Evolutionary conservation across 2,888 invertebrate species (phyloP), one percentile per base, ranked within the genome.

Genomic region (Germaria angustata): DNA sequence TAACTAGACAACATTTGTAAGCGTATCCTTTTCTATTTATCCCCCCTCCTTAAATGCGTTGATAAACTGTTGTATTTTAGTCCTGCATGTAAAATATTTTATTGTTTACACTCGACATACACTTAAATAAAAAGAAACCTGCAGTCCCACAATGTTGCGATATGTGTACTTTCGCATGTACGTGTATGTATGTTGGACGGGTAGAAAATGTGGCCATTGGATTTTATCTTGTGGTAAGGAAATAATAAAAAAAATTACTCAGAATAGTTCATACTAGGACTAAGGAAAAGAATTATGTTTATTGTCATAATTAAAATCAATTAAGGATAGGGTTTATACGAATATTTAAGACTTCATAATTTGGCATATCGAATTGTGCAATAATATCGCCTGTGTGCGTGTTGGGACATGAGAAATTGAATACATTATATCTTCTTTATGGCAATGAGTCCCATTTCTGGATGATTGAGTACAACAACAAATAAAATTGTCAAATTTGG

Each of bases 51-150:
- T 55, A 51, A 71, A 81, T 81, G 65, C 66, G 53, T 66, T 81
- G 53, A 71, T 71, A 81, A 81, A 77, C 66, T 65, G 63, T 80
- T 75, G 63, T 80, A 32, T 63, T 75, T 44, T 55, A 63, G 53
- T 44, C 41, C 36, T 57, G 28, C 15, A 5, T 39, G 22, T 41
- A 24, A n/a, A 7, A n/a, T 28, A n/a, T 46, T 65, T 53, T 68
- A 55, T 61, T 69, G 68, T 69, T 49, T 69, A 9, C 39, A 75
- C 36, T 32, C n/a, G 55, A 22, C 57, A 39, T 36, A 32, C 34
- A 63, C 8, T 59, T 46, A 7, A 49, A 11, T 3, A 59, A 15
- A 61, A 57, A 5, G 13, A 20, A 36, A 51, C 7, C 28, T 28
- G 1, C 2, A 20, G 20, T 4, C 51, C 5, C 28, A 2, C 8